Base-by-base conservation (phyloP, 2,797 vertebrate species). In the Moxostoma hubbsi region DNA sequence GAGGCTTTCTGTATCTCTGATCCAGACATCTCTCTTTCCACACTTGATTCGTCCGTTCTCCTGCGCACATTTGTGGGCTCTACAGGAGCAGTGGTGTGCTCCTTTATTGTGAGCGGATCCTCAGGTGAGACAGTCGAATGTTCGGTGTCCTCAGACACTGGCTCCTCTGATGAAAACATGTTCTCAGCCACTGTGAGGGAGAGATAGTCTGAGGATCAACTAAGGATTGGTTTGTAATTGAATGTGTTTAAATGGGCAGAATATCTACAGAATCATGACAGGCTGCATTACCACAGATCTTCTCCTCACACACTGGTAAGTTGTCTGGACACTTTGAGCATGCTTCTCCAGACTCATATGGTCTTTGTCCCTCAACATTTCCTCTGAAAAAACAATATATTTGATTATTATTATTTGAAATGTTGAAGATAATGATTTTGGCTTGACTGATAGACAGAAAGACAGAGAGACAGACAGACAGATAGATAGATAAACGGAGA, bases 241-340 rank as follows among this genome's bases (percentile, higher is more conserved):
- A 24, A 24, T 24, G 24, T 24, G 24, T 24, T 18, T 18, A 18
- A 1, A 18, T 18, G 1, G 18, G 18, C 1, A 18, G 24, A 24
- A 24, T 24, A 24, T 24, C 24, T 2, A 24, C 2, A 24, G 2
- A 24, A 24, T 24, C 24, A 18, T 58, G 15, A 0, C 10, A 58
- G 57, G 18, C 18, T 24, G 12, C 12, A n/a, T 79, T 81, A 84
- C 83, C 80, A 0, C 83, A 84, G 12, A 24, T 11, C 0, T 68
- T 62, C 4, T 47, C 0, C 2, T 81, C 6, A 51, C 84, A 85
- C 3, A 0, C 0, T 4, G 8, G 0, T 6, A 7, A 0, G 0
- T 36, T 1, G 0, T 46, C 16, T 61, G 84, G 79, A 58, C 84
- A 85, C 8, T 65, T 49, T 7, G 81, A 83, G 16, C 84, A 85